Evolutionary conservation across 1,140 invertebrate genomes (phyloP), one percentile per base, ranked within the genome.

Genomic region (Palaemon carinicauda): DNA sequence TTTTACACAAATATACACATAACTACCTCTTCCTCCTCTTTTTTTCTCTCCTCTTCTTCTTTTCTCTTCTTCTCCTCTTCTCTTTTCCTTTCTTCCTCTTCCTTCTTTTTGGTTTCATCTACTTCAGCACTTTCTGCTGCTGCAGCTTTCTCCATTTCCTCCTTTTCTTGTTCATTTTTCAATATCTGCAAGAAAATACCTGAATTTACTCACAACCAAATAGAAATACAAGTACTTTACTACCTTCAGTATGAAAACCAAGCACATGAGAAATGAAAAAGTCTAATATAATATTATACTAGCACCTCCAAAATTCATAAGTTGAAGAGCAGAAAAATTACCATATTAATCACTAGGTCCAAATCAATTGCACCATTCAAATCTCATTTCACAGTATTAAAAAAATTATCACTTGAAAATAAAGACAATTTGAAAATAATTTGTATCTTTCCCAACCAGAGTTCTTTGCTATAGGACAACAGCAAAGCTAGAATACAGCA

Each of bases 191-290:
- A 19, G n/a, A 83, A 24, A 52, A 29, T n/a, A 19, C 7, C 4
- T 14, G 41, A 41, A 51, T 91, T 29, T 92, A 89, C 87, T 92
- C 90, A 91, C 91, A 82, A 92, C 91, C 89, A 94, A 93, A 96
- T 95, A 12, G 19, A 60, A 12, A 14, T 54, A 19, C 12, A 19
- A 79, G 17, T 7, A 21, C n/a, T 21, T 24, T 54, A 24, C 10
- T 21, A 33, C 7, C n/a, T 80, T 10, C 29, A n/a, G 9, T 17
- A 29, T 33, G 5, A 75, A 19, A 24, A 27, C 12, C 41, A 41
- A n/a, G 41, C 12, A 5, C 12, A 12, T 41, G 33, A 41, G 41
- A 41, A 4, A 12, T 41, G n/a, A 41, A 41, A 0, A 41, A 41
- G 1, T 41, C 1, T n/a, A n/a, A 41, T 41, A 12, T 12, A 41